These are phyloP conservation scores for Chelidonichthys spinosus DNA, from an alignment of 2,797 vertebrate genomes.

Conservation along the genomic window DNA sequence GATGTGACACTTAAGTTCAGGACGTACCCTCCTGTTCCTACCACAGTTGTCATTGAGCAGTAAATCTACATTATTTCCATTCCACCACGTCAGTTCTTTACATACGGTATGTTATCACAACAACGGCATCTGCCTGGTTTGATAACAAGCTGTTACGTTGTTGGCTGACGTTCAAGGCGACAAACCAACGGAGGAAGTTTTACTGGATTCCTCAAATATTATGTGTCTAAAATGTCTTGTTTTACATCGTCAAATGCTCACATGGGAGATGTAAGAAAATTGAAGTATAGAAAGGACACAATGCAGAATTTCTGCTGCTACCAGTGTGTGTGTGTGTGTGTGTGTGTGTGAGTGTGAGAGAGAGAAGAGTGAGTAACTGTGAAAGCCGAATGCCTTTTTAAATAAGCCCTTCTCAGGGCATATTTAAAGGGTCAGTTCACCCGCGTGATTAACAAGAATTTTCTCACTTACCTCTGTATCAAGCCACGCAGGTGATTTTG, in stretches of 20 bases:
- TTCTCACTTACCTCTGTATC: background rate
- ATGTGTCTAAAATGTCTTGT: background rate
- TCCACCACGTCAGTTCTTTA: slow-evolving; percentile 1
- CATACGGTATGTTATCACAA: background rate
- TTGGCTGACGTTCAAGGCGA: slow-evolving; percentile 8
- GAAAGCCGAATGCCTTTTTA: background rate
- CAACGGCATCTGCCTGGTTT: background rate
- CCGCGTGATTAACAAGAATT: background rate
- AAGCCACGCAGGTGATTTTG: background rate
- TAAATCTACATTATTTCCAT: background rate
- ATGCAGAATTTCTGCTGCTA: background rate
- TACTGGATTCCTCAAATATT: slow-evolving; percentile 52
- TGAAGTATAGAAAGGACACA: background rate
- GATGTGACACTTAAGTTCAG: background rate
- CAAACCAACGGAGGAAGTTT: slow-evolving; percentile 30
- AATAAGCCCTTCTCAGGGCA: background rate
- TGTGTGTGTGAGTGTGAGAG: background rate
- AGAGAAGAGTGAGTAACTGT: background rate
- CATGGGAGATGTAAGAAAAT: too few species aligned
- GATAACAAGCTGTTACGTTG: background rate
- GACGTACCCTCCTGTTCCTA: background rate
- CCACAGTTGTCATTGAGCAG: slow-evolving; percentile 7
- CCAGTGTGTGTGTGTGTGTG: background rate
- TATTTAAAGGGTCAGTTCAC: background rate
- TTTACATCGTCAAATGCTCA: background rate